These are phyloP conservation scores for Ictalurus punctatus DNA, from an alignment of 2,113 vertebrate species.

Conservation along the genomic window DNA sequence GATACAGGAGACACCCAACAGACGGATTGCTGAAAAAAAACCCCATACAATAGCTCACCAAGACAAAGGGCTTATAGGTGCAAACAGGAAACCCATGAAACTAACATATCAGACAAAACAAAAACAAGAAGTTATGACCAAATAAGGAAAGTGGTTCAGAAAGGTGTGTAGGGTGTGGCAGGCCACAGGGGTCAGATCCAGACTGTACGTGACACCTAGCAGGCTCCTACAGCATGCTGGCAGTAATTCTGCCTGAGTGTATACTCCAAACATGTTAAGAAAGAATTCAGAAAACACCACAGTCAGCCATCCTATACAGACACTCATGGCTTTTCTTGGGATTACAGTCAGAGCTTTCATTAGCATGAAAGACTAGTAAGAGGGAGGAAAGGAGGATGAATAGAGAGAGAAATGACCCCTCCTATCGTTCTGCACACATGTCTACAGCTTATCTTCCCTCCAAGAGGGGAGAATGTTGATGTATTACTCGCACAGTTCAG, in stretches of 20 bases:
- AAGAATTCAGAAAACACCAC: constrained; percentile 25
- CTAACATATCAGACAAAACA: neutral
- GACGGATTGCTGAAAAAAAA: neutral
- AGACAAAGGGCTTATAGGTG: neutral
- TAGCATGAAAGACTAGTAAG: constrained; percentile 68
- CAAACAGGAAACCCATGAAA: neutral
- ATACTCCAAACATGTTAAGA: neutral
- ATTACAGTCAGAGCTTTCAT: constrained; percentile 75
- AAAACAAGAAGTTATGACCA: neutral
- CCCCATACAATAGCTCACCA: neutral
- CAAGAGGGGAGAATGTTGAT: constrained; percentile 65
- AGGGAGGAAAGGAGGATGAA: constrained; percentile 62
- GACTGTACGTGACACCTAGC: neutral
- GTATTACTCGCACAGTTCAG: constrained; percentile 62
- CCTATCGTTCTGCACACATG: constrained; percentile 60
- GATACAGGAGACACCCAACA: neutral
- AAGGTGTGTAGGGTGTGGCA: neutral
- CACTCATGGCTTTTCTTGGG: constrained; percentile 63
- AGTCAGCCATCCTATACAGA: constrained; percentile 54
- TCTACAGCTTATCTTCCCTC: constrained; percentile 65
- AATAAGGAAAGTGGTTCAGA: neutral
- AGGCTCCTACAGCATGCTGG: neutral
- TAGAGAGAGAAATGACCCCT: constrained; percentile 67
- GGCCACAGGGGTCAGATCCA: neutral
- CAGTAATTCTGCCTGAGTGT: neutral